A percentile compares a stretch with the other conserved stretches of the same genome.
Evolutionary conservation across 2,113 vertebrate species (phyloP).

Genomic region (Tragelaphus scriptus): DNA sequence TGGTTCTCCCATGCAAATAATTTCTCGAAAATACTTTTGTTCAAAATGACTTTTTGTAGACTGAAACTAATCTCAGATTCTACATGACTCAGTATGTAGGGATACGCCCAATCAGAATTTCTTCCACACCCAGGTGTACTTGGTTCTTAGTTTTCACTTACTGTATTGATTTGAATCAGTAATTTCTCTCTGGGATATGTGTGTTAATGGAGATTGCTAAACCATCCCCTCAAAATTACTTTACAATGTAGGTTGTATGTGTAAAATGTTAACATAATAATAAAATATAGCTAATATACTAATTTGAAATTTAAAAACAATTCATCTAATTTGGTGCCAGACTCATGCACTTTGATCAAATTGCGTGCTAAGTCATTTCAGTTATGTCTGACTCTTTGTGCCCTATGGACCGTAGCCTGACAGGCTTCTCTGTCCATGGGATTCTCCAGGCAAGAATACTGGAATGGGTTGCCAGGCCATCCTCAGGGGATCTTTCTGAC

Average conservation of each 20-base stretch:
- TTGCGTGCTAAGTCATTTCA: neutral
- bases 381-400: neutral
- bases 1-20: constrained; percentile 47
- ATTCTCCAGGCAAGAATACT: neutral
- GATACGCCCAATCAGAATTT: neutral
- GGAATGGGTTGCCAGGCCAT: neutral
- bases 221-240: neutral
- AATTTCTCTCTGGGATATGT: neutral
- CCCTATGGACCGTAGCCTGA: neutral
- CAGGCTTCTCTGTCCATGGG: neutral
- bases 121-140: neutral
- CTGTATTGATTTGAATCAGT: neutral
- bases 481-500: neutral
- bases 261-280: neutral
- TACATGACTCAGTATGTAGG: neutral
- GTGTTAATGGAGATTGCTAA: neutral
- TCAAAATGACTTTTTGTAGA: constrained; percentile 31
- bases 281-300: neutral
- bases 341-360: neutral
- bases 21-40: constrained; percentile 39
- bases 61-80: constrained; percentile 21
- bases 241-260: neutral
- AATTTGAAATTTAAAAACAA: neutral
- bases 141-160: neutral
- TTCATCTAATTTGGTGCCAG: neutral